These are phyloP conservation scores for Oreochromis mossambicus DNA, from an alignment of 2,797 vertebrate species.

Conservation along the genomic window DNA sequence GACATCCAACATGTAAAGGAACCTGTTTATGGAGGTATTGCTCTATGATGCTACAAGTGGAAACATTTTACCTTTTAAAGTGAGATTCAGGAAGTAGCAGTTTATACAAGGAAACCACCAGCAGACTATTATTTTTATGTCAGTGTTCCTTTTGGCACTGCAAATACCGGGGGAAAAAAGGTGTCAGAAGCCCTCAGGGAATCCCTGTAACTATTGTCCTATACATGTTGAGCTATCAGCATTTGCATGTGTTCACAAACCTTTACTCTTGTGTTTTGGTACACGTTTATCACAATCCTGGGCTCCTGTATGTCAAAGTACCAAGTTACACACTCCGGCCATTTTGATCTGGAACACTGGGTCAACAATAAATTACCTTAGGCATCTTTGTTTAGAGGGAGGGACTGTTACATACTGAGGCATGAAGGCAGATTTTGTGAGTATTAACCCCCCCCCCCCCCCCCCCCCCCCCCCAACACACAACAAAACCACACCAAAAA, in stretches of 20 bases:
- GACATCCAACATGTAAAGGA: background rate
- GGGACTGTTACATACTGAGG: background rate
- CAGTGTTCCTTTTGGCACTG: background rate
- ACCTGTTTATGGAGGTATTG: background rate
- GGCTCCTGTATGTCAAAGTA: background rate
- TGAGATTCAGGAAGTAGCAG: background rate
- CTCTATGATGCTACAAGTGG: background rate
- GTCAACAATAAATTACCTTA: slow-evolving; percentile 19
- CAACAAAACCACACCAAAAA: no score
- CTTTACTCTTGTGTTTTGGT: background rate
- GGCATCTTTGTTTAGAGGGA: background rate
- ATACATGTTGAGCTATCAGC: background rate
- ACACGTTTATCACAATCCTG: background rate
- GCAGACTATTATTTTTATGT: background rate
- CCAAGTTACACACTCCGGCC: background rate
- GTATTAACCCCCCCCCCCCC: background rate
- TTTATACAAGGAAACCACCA: background rate
- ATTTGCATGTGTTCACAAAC: background rate
- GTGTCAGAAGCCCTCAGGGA: background rate
- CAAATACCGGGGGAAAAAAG: background rate
- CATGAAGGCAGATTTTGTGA: background rate
- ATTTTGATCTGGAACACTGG: background rate
- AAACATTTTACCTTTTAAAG: background rate
- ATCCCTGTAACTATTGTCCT: background rate
- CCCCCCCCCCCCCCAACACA: rapidly evolving